These are phyloP conservation scores for Pogoniulus pusillus DNA, from an alignment of 2,797 vertebrate genomes.

Conservation along the genomic window DNA sequence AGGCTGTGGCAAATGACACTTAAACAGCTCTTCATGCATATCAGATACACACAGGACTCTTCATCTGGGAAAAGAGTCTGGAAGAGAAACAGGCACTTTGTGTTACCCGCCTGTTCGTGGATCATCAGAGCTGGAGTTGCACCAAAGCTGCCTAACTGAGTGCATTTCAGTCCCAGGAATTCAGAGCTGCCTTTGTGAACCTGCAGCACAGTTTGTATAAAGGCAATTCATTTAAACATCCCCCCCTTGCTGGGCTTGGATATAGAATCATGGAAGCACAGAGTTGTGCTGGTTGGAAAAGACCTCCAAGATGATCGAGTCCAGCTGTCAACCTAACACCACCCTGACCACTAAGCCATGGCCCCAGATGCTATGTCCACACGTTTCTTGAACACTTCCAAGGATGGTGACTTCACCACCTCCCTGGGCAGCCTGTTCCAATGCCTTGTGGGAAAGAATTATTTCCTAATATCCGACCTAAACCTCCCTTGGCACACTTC, in stretches of 20 bases:
- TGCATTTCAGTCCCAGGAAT: neutral
- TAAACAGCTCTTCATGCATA: slow-evolving; percentile 26
- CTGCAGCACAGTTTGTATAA: fast-evolving
- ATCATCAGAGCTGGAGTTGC: neutral
- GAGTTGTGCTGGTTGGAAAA: too few species aligned
- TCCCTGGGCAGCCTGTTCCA: too few species aligned
- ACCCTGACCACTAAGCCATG: too few species aligned
- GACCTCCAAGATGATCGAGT: too few species aligned
- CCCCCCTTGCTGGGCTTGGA: neutral
- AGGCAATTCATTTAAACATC: neutral
- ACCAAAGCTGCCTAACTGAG: neutral
- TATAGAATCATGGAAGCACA: too few species aligned
- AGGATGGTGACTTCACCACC: too few species aligned
- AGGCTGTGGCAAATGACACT: neutral
- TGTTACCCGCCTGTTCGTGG: neutral
- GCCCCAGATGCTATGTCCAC: too few species aligned
- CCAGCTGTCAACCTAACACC: too few species aligned
- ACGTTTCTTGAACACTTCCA: too few species aligned
- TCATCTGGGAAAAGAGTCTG: neutral
- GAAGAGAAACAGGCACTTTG: neutral
- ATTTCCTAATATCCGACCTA: too few species aligned
- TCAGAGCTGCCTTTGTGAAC: neutral
- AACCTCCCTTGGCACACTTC: too few species aligned
- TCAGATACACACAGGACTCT: neutral
- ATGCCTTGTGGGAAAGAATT: too few species aligned